phyloP scores from a whole-genome alignment of 2,113 vertebrate species.

The Gavialis gangeticus region DNA sequence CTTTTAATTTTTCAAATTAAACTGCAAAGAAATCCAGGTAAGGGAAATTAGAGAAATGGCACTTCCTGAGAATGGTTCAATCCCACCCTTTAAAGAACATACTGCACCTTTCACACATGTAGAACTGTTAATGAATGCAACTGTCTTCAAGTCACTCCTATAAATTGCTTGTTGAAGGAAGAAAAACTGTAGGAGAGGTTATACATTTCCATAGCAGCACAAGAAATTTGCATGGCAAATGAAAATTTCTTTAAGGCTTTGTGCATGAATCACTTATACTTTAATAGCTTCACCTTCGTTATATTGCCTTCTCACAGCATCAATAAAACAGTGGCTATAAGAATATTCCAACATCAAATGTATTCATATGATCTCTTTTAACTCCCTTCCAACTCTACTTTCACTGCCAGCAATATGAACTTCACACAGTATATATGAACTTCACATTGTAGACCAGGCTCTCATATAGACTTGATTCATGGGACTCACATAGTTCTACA shows the following conservation, averaged over 20 bases:
- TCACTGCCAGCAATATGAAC: too few species aligned
- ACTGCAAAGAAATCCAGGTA: too few species aligned
- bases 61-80: too few species aligned
- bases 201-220: background rate
- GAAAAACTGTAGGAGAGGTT: background rate
- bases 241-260: background rate
- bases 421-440: too few species aligned
- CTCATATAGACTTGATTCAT: fast-evolving
- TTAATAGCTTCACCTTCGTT: background rate
- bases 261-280: too few species aligned
- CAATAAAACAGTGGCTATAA: background rate
- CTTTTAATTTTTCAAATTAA: too few species aligned
- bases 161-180: background rate
- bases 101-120: background rate
- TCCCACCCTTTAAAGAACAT: too few species aligned
- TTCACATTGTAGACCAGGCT: background rate
- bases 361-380: background rate
- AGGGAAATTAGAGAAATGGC: too few species aligned
- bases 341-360: background rate
- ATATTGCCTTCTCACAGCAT: background rate
- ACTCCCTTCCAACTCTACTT: too few species aligned
- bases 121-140: background rate
- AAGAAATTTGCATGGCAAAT: background rate
- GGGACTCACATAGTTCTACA: background rate
- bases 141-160: background rate